Evolutionary conservation across 2,113 vertebrate genomes (phyloP).

Genomic region (Austrofundulus limnaeus): DNA sequence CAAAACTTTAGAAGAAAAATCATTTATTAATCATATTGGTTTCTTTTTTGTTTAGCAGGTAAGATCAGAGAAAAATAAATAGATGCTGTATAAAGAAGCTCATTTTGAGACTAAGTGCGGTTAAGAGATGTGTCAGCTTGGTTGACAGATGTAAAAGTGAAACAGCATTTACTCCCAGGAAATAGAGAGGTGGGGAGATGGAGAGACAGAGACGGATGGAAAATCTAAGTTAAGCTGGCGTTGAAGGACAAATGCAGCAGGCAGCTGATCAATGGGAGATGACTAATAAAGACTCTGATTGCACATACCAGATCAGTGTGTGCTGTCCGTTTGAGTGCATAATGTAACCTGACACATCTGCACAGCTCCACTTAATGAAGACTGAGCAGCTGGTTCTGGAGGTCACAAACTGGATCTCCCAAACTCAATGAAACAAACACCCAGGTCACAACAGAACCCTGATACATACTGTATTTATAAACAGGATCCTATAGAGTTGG

Average conservation of each 20-base stretch:
- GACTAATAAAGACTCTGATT: conserved; percentile 49
- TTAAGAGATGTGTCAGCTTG: background rate
- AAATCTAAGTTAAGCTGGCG: conserved; percentile 32
- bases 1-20: too few relatives aligned
- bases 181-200: conserved; percentile 20
- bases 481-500: background rate
- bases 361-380: conserved; percentile 40
- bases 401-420: conserved; percentile 17
- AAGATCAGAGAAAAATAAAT: background rate
- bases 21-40: too few relatives aligned
- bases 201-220: conserved; percentile 45
- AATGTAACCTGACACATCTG: conserved; percentile 30
- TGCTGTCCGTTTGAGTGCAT: conserved; percentile 2
- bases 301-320: conserved; percentile 9
- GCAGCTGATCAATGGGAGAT: conserved; percentile 60
- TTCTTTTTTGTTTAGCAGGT: background rate
- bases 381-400: conserved; percentile 36
- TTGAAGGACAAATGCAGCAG: conserved; percentile 51
- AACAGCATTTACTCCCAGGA: conserved; percentile 34
- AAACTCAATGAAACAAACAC: conserved; percentile 21
- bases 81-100: too few relatives aligned
- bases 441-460: background rate
- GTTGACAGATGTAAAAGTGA: conserved; percentile 45
- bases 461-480: conserved; percentile 4
- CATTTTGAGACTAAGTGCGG: background rate